Conservation (phyloP, 1,140 invertebrate species). For the Phortica variegata region DNA sequence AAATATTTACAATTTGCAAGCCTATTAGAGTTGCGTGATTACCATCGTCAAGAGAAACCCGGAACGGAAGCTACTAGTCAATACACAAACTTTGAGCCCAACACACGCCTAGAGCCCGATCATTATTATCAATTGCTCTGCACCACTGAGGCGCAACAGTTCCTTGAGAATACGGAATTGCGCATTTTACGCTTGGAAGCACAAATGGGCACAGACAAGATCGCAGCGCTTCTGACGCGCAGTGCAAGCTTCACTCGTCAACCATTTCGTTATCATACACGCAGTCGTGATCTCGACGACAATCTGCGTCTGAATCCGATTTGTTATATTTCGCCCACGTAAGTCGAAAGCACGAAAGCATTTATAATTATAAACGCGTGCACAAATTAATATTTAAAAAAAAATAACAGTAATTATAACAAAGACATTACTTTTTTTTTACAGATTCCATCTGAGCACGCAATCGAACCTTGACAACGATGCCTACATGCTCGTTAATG, state of each 20-base stretch:
- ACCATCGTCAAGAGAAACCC: not conserved
- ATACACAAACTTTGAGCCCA: constrained; percentile 28
- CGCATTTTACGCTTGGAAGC: constrained; percentile 44
- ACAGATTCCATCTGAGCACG: constrained; percentile 53
- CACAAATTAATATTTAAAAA: too few relatives aligned
- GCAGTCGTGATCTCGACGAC: constrained; percentile 48
- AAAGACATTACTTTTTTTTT: constrained; percentile 10
- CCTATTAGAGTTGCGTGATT: constrained; percentile 27
- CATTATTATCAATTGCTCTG: constrained; percentile 45
- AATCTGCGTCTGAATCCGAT: constrained; percentile 48
- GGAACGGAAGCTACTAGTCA: not conserved
- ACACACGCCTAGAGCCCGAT: constrained; percentile 43
- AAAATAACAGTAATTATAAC: not conserved
- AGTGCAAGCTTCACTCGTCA: constrained; percentile 32
- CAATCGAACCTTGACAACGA: constrained; percentile 40
- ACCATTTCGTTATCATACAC: constrained; percentile 47
- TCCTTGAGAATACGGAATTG: constrained; percentile 52
- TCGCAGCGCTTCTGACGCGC: constrained; percentile 36
- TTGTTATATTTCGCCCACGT: constrained; percentile 56
- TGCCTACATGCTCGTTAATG: constrained; percentile 48
- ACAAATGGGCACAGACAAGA: constrained; percentile 47
- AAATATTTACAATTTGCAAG: constrained; percentile 33
- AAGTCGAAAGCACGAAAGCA: constrained; percentile 42
- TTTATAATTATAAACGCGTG: too few relatives aligned
- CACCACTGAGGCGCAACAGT: constrained; percentile 45